These are phyloP conservation scores for Zeuzera pyrina DNA, from an alignment of 2,888 invertebrate species.

Conservation along the genomic window DNA sequence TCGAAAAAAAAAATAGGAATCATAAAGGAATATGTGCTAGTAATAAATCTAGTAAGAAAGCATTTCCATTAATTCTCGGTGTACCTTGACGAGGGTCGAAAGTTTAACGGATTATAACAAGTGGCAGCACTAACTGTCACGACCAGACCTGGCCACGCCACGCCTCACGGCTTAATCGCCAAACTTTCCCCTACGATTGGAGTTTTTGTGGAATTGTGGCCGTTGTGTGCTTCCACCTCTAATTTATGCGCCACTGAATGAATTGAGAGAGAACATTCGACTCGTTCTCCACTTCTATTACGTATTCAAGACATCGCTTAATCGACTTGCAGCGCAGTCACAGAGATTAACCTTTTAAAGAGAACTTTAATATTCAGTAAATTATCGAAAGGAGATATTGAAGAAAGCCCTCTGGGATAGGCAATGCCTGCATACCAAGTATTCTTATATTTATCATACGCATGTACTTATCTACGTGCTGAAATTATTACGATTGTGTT, in stretches of 20 bases:
- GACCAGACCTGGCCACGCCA: conserved; percentile 63
- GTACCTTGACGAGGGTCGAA: conserved; percentile 69
- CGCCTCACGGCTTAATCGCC: conserved; percentile 70
- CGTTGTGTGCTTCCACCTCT: conserved; percentile 46
- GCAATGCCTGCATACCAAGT: too few species aligned
- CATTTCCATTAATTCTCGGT: conserved; percentile 59
- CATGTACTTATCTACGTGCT: too few species aligned
- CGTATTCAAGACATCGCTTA: conserved; percentile 66
- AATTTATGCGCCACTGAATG: conserved; percentile 62
- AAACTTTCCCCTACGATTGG: conserved; percentile 68
- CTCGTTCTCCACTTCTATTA: conserved; percentile 47
- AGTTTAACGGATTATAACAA: conserved; percentile 70
- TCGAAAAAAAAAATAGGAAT: too few species aligned
- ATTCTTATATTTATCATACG: too few species aligned
- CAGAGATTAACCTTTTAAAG: conserved; percentile 41
- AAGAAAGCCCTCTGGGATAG: not conserved
- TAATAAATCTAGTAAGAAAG: conserved; percentile 47
- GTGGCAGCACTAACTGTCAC: conserved; percentile 70
- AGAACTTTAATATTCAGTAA: conserved; percentile 30
- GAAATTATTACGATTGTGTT: too few species aligned
- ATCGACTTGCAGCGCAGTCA: conserved; percentile 45
- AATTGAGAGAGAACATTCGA: conserved; percentile 40
- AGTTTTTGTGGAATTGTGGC: conserved; percentile 65
- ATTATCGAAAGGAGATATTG: not conserved
- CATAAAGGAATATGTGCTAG: too few species aligned